Evolutionary conservation across 2,797 vertebrate genomes (phyloP).

Genomic region (Microctenopoma lineatum): DNA sequence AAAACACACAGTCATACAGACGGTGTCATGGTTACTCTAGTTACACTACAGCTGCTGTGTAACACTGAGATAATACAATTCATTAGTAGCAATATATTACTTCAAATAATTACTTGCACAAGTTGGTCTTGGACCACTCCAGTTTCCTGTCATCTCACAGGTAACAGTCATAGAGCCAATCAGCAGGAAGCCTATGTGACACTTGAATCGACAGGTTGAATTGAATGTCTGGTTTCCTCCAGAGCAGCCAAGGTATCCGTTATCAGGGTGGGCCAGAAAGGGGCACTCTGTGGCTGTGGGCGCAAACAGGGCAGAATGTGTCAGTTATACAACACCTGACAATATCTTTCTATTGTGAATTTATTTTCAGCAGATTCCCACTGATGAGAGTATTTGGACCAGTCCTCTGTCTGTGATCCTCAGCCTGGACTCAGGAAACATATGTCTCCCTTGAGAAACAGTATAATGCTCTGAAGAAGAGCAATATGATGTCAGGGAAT

Average conservation of each 20-base stretch:
- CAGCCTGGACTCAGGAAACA: conserved; percentile 55
- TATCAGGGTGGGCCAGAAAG: conserved; percentile 31
- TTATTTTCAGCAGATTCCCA: conserved; percentile 8
- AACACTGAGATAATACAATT: background rate
- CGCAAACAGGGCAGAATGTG: conserved; percentile 30
- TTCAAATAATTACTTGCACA: conserved; percentile 60
- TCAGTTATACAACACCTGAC: conserved; percentile 15
- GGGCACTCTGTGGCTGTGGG: conserved; percentile 59
- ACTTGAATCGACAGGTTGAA: conserved; percentile 63
- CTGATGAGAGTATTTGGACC: conserved; percentile 27
- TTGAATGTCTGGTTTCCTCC: conserved; percentile 49
- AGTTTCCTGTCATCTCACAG: conserved; percentile 50
- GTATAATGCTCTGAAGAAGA: background rate
- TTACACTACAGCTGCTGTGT: background rate
- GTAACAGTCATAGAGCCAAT: conserved; percentile 42
- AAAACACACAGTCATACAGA: background rate
- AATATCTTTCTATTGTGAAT: background rate
- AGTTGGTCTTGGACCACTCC: conserved; percentile 61
- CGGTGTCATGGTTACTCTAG: too few species aligned
- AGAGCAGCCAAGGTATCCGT: conserved; percentile 53
- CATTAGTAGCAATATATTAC: background rate
- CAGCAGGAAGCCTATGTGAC: conserved; percentile 58
- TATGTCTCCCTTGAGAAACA: conserved; percentile 25
- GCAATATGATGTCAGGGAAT: background rate
- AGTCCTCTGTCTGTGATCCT: background rate